Percentiles rank a stretch among this genome's conserved stretches.
Conservation (phyloP, 1,140 invertebrate species). For the Monochamus saltuarius region DNA sequence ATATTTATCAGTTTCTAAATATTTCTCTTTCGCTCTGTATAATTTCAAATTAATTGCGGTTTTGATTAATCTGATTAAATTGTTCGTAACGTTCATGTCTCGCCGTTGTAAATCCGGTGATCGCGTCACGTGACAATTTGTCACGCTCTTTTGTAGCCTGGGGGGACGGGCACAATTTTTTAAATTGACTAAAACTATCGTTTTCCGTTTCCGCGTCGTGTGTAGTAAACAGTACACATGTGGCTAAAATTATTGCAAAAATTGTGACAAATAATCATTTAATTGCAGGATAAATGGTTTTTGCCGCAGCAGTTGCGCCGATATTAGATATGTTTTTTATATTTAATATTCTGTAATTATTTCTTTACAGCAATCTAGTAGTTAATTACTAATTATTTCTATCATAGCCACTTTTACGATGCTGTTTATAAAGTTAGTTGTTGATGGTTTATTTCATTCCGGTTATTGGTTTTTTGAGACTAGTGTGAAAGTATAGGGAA, state of each 20-base stretch:
- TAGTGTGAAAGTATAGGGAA: too few relatives aligned
- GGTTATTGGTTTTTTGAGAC: too few relatives aligned
- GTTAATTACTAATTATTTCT: not conserved
- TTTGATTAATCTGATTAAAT: not conserved
- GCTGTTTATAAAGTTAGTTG: too few relatives aligned
- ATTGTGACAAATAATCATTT: not conserved
- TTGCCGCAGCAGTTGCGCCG: not conserved
- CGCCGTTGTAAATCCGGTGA: too few relatives aligned
- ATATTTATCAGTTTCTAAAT: not conserved
- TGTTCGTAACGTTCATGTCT: not conserved
- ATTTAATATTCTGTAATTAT: too few relatives aligned
- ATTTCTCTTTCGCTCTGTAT: not conserved
- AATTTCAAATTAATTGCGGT: not conserved
- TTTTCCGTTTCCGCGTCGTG: constrained; percentile 15
- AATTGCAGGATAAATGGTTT: not conserved
- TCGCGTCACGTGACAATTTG: too few relatives aligned
- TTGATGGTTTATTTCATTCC: too few relatives aligned
- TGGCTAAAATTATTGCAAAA: not conserved
- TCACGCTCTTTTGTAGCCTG: not conserved
- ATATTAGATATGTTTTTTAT: too few relatives aligned
- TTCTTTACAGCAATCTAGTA: not conserved
- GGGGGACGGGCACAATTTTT: constrained; percentile 5
- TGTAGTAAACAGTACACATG: not conserved
- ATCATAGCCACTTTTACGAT: too few relatives aligned
- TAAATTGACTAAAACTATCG: constrained; percentile 2